Evolutionary conservation across 2,113 vertebrate genomes (phyloP).

Genomic region (Chloebia gouldiae): DNA sequence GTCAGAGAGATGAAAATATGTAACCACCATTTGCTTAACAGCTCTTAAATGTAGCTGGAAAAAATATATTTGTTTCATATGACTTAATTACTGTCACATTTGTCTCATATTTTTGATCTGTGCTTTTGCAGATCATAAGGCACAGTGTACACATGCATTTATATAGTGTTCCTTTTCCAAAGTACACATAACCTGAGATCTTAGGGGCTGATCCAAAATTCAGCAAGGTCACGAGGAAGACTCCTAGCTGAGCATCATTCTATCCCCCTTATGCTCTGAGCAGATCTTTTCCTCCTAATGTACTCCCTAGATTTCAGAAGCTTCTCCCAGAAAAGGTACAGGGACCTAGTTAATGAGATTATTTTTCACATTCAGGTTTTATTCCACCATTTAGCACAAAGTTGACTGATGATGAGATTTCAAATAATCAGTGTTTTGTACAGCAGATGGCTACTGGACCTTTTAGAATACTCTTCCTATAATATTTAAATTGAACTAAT

Average conservation of each 20-base stretch:
- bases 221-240: neutral
- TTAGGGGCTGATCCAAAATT: neutral
- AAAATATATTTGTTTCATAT: neutral
- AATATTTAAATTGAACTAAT: neutral
- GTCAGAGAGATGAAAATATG: neutral
- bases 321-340: neutral
- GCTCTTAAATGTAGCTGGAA: neutral
- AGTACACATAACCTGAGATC: neutral
- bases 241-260: neutral
- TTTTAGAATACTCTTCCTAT: neutral
- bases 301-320: neutral
- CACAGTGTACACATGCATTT: neutral
- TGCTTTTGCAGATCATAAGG: neutral
- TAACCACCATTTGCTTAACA: neutral
- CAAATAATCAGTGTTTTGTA: neutral
- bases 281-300: neutral
- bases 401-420: neutral
- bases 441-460: neutral
- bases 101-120: neutral
- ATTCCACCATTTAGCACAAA: neutral
- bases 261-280: neutral
- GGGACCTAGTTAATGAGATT: neutral
- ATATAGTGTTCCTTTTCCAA: neutral
- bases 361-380: neutral
- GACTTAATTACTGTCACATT: neutral